A percentile compares a stretch with the other conserved stretches of the same genome.
Conservation (phyloP, 1,140 invertebrate genomes). For the Drosophila sturtevanti region DNA sequence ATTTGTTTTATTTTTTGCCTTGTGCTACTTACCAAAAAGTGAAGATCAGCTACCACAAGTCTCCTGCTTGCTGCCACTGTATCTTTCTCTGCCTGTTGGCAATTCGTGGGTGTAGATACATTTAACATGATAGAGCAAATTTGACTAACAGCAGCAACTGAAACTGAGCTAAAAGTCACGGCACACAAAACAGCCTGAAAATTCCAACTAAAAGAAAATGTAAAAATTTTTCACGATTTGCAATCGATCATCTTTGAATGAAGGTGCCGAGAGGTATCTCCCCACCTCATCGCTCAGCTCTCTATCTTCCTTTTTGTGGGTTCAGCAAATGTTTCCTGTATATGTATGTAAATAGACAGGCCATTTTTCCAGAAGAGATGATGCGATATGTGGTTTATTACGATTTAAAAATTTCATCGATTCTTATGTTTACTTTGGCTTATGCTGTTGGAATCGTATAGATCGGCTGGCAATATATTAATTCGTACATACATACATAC, state of each 20-base stretch:
- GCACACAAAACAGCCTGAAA: slow-evolving; percentile 32
- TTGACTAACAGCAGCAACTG: slow-evolving; percentile 4
- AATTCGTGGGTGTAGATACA: slow-evolving; percentile 71
- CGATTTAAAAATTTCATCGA: slow-evolving; percentile 29
- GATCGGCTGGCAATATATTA: slow-evolving; percentile 13
- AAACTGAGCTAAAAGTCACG: slow-evolving; percentile 60
- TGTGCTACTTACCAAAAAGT: slow-evolving; percentile 23
- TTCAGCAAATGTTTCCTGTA: slow-evolving; percentile 19
- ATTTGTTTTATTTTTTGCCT: slow-evolving; percentile 34
- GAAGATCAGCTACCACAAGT: slow-evolving; percentile 50
- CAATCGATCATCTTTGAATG: slow-evolving; percentile 56
- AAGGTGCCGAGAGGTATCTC: slow-evolving; percentile 6
- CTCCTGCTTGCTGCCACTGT: slow-evolving; percentile 48
- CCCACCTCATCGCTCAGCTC: neutral
- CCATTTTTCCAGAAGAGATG: neutral
- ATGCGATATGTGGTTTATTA: slow-evolving; percentile 12
- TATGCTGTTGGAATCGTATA: neutral
- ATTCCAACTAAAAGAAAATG: slow-evolving; percentile 19
- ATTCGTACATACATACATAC: slow-evolving; percentile 18
- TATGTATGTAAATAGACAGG: slow-evolving; percentile 29
- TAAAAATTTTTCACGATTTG: slow-evolving; percentile 29
- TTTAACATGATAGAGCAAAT: slow-evolving; percentile 59
- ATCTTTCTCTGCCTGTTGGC: slow-evolving; percentile 47
- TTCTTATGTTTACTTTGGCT: slow-evolving; percentile 42
- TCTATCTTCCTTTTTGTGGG: neutral